Evolutionary conservation across 2,888 invertebrate genomes (phyloP).

Genomic region (Leptopterna dolabrata): DNA sequence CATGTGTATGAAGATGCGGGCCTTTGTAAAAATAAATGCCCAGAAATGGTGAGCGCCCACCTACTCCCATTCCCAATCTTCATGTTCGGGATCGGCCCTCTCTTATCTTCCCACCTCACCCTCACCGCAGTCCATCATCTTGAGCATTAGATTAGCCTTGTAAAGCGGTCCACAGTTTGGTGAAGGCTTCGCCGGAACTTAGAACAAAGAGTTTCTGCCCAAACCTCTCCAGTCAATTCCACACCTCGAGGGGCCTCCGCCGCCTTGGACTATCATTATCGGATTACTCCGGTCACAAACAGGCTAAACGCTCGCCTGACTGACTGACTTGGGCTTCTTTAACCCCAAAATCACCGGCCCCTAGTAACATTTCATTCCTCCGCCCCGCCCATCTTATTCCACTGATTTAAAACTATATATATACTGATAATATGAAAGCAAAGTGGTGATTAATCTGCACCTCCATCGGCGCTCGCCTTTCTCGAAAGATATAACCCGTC

Average conservation of each 20-base stretch:
- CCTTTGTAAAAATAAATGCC: neutral
- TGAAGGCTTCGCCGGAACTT: neutral
- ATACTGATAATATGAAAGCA: conserved; percentile 33
- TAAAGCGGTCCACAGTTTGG: conserved; percentile 38
- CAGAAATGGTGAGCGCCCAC: neutral
- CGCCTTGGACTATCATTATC: conserved; percentile 35
- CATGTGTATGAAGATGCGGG: neutral
- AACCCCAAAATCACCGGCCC: conserved; percentile 35
- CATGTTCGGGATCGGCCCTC: neutral
- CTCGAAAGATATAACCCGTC: conserved; percentile 23
- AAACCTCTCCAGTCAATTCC: conserved; percentile 33
- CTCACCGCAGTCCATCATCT: conserved; percentile 33
- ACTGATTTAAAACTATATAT: conserved; percentile 41
- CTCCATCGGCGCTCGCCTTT: conserved; percentile 34
- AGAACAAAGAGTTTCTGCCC: conserved; percentile 37
- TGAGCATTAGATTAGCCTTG: conserved; percentile 34
- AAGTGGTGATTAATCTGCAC: conserved; percentile 33
- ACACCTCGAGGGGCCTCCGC: conserved; percentile 13
- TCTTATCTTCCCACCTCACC: conserved; percentile 25
- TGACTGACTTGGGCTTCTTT: conserved; percentile 33
- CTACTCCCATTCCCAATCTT: neutral
- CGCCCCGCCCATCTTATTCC: conserved; percentile 31
- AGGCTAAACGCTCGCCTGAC: conserved; percentile 40
- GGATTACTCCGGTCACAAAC: conserved; percentile 42
- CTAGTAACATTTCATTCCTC: conserved; percentile 29